Base-by-base conservation (phyloP, 2,113 vertebrate species). In the Lepus timidus region DNA sequence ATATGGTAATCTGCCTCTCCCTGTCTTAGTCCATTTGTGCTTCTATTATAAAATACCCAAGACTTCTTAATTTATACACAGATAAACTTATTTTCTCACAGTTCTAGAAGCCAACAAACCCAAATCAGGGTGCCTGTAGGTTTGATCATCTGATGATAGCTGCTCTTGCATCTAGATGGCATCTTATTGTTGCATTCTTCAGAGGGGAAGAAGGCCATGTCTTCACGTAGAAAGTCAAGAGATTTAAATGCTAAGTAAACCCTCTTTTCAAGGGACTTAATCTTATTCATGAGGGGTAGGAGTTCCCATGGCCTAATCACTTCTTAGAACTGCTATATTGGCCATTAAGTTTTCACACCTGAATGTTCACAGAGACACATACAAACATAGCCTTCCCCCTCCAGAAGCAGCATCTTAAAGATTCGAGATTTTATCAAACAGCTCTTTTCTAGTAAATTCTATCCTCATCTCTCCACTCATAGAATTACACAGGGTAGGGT, bases 361-460 rank as follows among this genome's bases (percentile, higher is more conserved):
- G 44, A 83, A 65, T 82, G 33, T 82, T 90, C 29, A 2, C 61
- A 55, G 9, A 49, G 22, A 73, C 6, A 90, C 3, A 61, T 51
- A 29, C 55, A 74, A 91, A 83, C 10, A 74, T n/a, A 36, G 14
- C 16, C 27, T 4, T 93, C 51, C 9, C 33, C 14, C 62, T 64
- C 58, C 19, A 75, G 58, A 65, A 81, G 83, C 23, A 88, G 14
- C 12, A 31, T 93, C 17, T 64, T 17, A 51, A 33, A 68, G 9
- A 51, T 3, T 55, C 55, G 82, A 29, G 36, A 12, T 87, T 90
- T 65, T 82, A 52, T 78, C 31, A 78, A 36, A 84, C 44, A 67
- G 4, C 8, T 86, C 31, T 93, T 87, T 83, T 84, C 86, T 67
- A 84, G 84, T 86, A 82, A 91, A 13, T 88, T 91, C 29, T 84